phyloP scores from a whole-genome alignment of 2,888 invertebrate species.

The Folsomia candida region DNA sequence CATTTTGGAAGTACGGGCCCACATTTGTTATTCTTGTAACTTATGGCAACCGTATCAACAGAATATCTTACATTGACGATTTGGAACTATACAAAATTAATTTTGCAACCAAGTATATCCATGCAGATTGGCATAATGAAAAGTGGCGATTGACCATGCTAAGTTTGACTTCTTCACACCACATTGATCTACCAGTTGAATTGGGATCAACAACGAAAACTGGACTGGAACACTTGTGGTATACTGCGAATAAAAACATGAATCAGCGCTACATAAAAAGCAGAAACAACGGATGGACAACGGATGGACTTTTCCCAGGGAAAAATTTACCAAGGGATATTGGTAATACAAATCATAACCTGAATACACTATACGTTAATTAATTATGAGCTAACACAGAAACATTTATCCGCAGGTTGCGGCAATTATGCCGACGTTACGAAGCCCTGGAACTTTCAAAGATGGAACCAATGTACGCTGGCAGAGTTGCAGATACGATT shows the following conservation, averaged over 20 bases:
- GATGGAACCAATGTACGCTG: neutral
- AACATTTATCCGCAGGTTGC: neutral
- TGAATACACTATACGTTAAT: too few relatives aligned
- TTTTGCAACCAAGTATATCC: neutral
- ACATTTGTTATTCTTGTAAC: neutral
- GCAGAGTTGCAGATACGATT: neutral
- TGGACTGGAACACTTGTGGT: neutral
- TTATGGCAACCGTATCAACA: neutral
- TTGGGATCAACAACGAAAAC: neutral
- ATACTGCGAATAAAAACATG: neutral
- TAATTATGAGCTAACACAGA: too few relatives aligned
- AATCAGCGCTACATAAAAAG: neutral
- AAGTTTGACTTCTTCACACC: neutral
- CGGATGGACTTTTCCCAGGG: neutral
- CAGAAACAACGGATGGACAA: neutral
- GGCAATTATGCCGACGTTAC: neutral
- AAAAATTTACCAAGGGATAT: neutral
- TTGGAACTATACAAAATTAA: neutral
- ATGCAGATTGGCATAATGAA: neutral
- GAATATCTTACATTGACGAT: neutral
- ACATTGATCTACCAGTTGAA: neutral
- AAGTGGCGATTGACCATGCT: neutral
- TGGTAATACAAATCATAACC: too few relatives aligned
- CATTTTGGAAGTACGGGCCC: neutral
- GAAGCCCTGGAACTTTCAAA: neutral